A percentile compares a stretch with the other conserved stretches of the same genome.
phyloP scores from a whole-genome alignment of 2,888 invertebrate genomes.

The Fissipunctia ypsillon region DNA sequence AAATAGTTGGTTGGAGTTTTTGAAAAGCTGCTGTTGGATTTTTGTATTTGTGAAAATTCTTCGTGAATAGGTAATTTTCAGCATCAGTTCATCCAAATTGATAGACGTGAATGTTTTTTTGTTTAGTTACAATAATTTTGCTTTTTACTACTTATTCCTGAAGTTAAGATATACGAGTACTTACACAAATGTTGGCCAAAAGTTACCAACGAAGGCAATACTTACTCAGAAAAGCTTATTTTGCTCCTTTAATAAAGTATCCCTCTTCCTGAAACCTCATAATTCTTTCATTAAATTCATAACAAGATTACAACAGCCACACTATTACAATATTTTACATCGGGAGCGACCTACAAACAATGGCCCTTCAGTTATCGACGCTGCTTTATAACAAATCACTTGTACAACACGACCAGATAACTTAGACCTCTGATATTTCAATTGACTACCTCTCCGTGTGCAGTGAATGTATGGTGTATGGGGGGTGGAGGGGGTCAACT shows the following conservation, averaged over 20 bases:
- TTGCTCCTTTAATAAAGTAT: not conserved
- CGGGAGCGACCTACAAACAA: constrained; percentile 81
- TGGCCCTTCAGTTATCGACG: constrained; percentile 82
- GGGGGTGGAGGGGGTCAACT: constrained; percentile 66
- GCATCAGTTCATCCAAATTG: constrained; percentile 1
- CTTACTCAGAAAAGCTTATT: not conserved
- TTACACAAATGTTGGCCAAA: too few relatives aligned
- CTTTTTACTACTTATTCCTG: not conserved
- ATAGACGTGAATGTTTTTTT: not conserved
- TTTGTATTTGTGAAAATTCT: constrained; percentile 11
- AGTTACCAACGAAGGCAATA: constrained; percentile 1
- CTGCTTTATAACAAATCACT: constrained; percentile 82
- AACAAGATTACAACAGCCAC: constrained; percentile 74
- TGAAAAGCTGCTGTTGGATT: constrained; percentile 22
- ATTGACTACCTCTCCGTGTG: constrained; percentile 57
- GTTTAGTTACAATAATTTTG: not conserved
- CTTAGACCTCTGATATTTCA: constrained; percentile 72
- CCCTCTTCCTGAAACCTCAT: constrained; percentile 45
- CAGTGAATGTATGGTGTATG: constrained; percentile 34
- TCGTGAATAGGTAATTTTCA: constrained; percentile 1
- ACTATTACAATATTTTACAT: constrained; percentile 79
- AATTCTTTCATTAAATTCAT: constrained; percentile 60
- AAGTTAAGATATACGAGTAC: too few relatives aligned
- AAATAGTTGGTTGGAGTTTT: constrained; percentile 56
- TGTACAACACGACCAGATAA: constrained; percentile 73